phyloP scores from a whole-genome alignment of 2,113 vertebrate genomes.

The Castor canadensis region DNA sequence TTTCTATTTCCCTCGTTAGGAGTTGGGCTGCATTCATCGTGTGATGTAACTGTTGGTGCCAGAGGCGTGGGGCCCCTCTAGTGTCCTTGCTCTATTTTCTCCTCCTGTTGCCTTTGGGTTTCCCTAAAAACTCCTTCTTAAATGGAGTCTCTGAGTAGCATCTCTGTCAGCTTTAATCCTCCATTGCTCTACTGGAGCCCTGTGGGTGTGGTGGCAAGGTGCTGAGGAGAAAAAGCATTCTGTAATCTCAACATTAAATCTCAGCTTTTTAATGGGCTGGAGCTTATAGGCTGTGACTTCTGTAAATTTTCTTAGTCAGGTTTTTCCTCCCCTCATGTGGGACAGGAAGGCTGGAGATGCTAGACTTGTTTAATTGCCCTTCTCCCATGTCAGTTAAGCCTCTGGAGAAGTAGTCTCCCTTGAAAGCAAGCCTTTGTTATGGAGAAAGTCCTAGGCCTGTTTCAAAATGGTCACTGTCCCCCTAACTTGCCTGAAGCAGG shows the following conservation, averaged over 20 bases:
- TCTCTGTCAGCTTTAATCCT: not conserved
- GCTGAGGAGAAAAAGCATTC: not conserved
- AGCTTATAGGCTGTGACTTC: not conserved
- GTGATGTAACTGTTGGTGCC: not conserved
- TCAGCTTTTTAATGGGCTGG: not conserved
- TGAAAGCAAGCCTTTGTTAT: not conserved
- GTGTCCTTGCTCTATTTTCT: not conserved
- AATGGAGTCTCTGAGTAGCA: not conserved
- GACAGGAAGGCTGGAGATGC: not conserved
- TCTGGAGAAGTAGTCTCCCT: not conserved
- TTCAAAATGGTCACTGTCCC: not conserved
- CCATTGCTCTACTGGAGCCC: not conserved
- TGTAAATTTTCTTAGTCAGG: not conserved
- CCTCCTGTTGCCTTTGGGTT: not conserved
- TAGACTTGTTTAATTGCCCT: not conserved
- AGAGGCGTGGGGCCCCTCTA: not conserved
- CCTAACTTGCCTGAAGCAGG: not conserved
- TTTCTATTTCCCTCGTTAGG: not conserved
- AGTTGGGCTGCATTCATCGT: not conserved
- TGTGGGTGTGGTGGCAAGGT: not conserved
- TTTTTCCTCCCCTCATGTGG: not conserved
- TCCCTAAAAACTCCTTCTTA: slow-evolving; percentile 14
- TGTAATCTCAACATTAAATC: not conserved
- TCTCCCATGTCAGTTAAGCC: not conserved
- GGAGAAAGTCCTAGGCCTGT: not conserved